phyloP scores from a whole-genome alignment of 2,888 invertebrate species.

The Acrocyrtus sp. region DNA sequence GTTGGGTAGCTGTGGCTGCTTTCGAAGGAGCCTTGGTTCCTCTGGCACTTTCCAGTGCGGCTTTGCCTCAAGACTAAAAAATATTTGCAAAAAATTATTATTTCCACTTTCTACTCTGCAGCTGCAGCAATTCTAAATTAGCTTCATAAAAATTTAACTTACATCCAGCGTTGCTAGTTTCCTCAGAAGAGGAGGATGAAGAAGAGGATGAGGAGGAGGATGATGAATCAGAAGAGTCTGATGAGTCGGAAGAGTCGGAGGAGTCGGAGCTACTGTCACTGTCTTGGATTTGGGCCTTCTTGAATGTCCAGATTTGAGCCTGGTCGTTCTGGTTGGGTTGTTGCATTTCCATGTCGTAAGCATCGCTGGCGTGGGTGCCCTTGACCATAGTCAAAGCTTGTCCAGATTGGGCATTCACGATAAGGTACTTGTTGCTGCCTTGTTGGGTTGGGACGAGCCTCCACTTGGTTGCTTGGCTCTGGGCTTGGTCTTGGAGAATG shows the following conservation, averaged over 20 bases:
- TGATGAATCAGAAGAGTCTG: neutral
- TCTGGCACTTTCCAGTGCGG: too few species aligned
- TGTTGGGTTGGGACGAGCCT: conserved; percentile 25
- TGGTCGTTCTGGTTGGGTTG: conserved; percentile 29
- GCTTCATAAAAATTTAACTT: conserved; percentile 10
- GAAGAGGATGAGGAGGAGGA: conserved; percentile 14
- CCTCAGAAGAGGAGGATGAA: conserved; percentile 27
- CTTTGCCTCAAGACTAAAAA: conserved; percentile 15
- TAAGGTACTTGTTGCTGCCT: conserved; percentile 11
- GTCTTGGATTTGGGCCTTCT: conserved; percentile 7
- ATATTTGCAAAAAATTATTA: too few species aligned
- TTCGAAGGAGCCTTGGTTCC: too few species aligned
- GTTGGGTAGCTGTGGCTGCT: too few species aligned
- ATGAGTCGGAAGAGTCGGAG: neutral
- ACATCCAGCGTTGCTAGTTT: conserved; percentile 6
- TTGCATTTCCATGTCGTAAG: conserved; percentile 15
- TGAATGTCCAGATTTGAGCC: conserved; percentile 24
- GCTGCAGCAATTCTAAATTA: too few species aligned
- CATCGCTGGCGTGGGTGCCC: conserved; percentile 8
- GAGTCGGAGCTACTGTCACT: neutral
- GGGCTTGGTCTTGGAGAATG: neutral
- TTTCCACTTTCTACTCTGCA: too few species aligned
- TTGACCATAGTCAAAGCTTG: conserved; percentile 28
- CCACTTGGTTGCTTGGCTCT: conserved; percentile 9
- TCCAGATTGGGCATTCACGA: conserved; percentile 18